Conservation (phyloP, 2,888 invertebrate species). For the Apomyelois bistriatella region DNA sequence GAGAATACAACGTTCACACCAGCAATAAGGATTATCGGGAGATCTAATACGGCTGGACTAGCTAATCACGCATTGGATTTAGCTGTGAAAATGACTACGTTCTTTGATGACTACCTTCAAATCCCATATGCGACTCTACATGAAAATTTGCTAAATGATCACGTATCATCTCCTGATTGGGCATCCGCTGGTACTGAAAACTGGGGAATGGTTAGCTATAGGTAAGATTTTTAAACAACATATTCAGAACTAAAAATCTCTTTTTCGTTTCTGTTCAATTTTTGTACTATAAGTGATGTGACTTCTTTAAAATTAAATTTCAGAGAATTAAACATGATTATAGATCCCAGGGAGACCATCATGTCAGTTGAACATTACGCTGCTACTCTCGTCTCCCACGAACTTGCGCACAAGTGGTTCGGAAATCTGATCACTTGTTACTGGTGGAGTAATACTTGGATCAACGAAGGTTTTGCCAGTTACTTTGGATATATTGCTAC, state of each 20-base stretch:
- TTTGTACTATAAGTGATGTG: no score
- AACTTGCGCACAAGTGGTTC: constrained; percentile 89
- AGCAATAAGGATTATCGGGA: constrained; percentile 62
- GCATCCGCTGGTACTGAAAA: constrained; percentile 73
- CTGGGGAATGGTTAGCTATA: constrained; percentile 76
- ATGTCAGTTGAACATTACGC: constrained; percentile 69
- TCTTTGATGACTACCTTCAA: constrained; percentile 58
- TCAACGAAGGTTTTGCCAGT: constrained; percentile 87
- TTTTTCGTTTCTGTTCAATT: no score
- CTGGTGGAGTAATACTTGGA: constrained; percentile 88
- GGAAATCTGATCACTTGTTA: constrained; percentile 85
- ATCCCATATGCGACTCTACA: constrained; percentile 57
- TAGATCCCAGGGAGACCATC: constrained; percentile 55
- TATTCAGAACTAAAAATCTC: not conserved
- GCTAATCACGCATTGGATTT: constrained; percentile 52
- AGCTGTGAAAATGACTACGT: constrained; percentile 57
- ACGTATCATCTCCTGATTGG: constrained; percentile 71
- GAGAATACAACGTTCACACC: constrained; percentile 49
- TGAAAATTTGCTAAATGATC: constrained; percentile 59
- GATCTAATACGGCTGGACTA: constrained; percentile 60
- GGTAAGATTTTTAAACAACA: constrained; percentile 34
- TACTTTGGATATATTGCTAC: constrained; percentile 83
- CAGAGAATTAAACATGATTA: constrained; percentile 63
- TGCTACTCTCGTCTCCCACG: constrained; percentile 77
- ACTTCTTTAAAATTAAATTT: no score